Evolutionary conservation across 2,888 invertebrate genomes (phyloP).

Genomic region (Chydorus sphaericus): DNA sequence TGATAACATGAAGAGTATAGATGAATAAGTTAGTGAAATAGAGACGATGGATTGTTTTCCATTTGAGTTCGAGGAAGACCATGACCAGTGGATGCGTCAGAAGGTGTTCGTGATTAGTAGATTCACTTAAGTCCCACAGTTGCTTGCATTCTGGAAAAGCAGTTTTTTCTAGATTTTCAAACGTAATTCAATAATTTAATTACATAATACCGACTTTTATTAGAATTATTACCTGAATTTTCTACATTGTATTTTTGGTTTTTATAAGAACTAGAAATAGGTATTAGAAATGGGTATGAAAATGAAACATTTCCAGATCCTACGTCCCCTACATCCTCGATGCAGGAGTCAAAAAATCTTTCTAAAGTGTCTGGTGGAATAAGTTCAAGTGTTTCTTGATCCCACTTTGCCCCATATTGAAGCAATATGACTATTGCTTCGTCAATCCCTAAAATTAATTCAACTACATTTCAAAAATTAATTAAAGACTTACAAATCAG

Average conservation of each 20-base stretch:
- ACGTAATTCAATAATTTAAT: neutral
- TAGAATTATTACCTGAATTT: neutral
- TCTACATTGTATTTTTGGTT: no score
- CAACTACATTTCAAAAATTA: no score
- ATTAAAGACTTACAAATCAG: no score
- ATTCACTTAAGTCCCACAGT: conserved; percentile 51
- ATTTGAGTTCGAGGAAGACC: conserved; percentile 56
- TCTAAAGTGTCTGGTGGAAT: no score
- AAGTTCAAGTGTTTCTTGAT: no score
- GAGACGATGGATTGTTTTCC: conserved; percentile 57
- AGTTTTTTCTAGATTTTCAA: neutral
- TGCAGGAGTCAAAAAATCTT: no score
- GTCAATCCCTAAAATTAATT: no score
- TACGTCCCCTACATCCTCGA: no score
- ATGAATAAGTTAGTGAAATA: conserved; percentile 56
- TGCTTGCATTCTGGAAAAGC: conserved; percentile 50
- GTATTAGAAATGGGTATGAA: conserved; percentile 51
- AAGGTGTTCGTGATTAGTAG: conserved; percentile 48
- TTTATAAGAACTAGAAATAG: conserved; percentile 51
- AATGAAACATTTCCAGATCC: conserved; percentile 44
- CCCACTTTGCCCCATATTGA: no score
- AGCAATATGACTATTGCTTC: no score
- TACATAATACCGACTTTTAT: neutral
- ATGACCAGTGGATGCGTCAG: conserved; percentile 44
- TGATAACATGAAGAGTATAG: conserved; percentile 50